Percentiles rank a stretch among this genome's conserved stretches.
These are phyloP conservation scores for Glandiceps talaboti DNA, from an alignment of 53 echinoderm and acorn worm genomes.

Conservation along the genomic window DNA sequence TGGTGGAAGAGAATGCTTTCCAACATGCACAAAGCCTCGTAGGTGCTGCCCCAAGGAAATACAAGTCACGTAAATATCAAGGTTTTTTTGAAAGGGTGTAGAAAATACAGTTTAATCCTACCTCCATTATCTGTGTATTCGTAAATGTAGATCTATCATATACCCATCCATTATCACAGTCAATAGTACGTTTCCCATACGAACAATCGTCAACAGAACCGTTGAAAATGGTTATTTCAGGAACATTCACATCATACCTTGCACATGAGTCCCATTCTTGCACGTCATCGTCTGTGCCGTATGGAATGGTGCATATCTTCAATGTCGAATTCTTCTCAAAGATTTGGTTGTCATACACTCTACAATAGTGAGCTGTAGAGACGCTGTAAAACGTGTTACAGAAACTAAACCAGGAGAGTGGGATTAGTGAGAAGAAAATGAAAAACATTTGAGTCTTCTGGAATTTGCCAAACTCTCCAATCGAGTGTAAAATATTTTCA, in stretches of 20 bases:
- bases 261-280: not conserved
- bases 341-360: not conserved
- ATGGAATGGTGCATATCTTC: not conserved
- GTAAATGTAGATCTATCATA: not conserved
- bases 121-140: too few relatives aligned
- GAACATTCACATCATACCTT: not conserved
- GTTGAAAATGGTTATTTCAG: not conserved
- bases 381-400: not conserved
- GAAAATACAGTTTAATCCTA: too few relatives aligned
- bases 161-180: not conserved
- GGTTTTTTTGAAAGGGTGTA: too few relatives aligned
- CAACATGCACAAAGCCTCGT: too few relatives aligned
- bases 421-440: not conserved
- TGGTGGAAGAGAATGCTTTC: too few relatives aligned
- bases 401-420: not conserved
- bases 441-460: not conserved
- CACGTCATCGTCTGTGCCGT: not conserved
- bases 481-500: not conserved
- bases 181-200: not conserved
- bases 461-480: not conserved
- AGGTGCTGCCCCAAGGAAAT: too few relatives aligned
- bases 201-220: not conserved
- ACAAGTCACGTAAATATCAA: too few relatives aligned
- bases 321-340: not conserved
- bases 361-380: not conserved